These are phyloP conservation scores for Orycteropus afer DNA, from an alignment of 2,113 vertebrate genomes.

Conservation along the genomic window DNA sequence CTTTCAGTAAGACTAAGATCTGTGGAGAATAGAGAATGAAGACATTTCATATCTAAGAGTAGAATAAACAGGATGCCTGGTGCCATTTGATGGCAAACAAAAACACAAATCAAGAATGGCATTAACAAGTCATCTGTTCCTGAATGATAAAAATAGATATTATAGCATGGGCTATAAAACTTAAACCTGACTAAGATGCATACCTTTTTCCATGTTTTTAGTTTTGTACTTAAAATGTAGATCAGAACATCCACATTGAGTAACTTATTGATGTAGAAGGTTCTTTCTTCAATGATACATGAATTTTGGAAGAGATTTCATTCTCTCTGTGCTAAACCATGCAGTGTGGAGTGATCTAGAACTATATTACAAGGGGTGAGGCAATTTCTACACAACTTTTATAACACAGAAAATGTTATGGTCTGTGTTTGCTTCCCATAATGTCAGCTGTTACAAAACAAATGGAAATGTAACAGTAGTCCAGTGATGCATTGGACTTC, in stretches of 20 bases:
- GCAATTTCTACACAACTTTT: not conserved
- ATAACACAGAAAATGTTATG: slow-evolving; percentile 23
- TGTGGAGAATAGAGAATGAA: not conserved
- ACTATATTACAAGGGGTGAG: not conserved
- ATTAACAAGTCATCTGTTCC: not conserved
- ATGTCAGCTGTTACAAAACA: not conserved
- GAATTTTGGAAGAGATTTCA: not conserved
- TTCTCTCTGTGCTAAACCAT: not conserved
- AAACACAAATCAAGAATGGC: not conserved
- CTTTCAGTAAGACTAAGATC: not conserved
- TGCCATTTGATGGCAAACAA: not conserved
- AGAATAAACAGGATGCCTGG: not conserved
- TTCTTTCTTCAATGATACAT: slow-evolving; percentile 18
- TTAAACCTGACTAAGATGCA: not conserved
- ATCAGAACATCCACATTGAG: not conserved
- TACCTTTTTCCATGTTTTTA: not conserved
- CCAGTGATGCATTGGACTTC: not conserved
- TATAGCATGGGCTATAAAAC: not conserved
- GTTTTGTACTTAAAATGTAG: not conserved
- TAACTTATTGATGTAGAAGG: not conserved
- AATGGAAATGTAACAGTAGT: not conserved
- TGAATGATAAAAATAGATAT: not conserved
- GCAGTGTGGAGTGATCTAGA: slow-evolving; percentile 22
- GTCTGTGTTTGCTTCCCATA: not conserved
- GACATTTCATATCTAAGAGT: not conserved